Percentiles rank a stretch among this genome's conserved stretches.
Evolutionary conservation across 1,140 invertebrate species (phyloP).

Genomic region (Drosophila punjabiensis): DNA sequence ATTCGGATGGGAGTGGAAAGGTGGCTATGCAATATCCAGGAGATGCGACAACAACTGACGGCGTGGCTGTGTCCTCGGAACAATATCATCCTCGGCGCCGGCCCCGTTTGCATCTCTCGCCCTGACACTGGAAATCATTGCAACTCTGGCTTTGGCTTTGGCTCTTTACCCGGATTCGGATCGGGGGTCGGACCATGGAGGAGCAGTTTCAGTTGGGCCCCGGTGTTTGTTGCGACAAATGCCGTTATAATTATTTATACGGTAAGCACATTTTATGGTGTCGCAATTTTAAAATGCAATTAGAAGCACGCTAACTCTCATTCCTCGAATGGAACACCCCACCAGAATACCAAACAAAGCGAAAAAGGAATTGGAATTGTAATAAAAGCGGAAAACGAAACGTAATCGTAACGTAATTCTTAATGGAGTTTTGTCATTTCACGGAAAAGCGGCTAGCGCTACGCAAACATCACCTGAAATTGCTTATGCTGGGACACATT

Average conservation of each 20-base stretch:
- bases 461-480: slow-evolving; percentile 44
- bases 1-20: slow-evolving; percentile 7
- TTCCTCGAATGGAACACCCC: slow-evolving; percentile 36
- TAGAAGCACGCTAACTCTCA: slow-evolving; percentile 65
- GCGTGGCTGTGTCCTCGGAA: slow-evolving; percentile 43
- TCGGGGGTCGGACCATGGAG: slow-evolving; percentile 17
- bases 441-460: slow-evolving; percentile 25
- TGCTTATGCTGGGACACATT: slow-evolving; percentile 9
- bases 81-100: slow-evolving; percentile 24
- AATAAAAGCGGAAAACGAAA: slow-evolving; percentile 46
- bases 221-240: slow-evolving; percentile 80
- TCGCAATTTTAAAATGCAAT: slow-evolving; percentile 84
- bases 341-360: slow-evolving; percentile 42
- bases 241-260: slow-evolving; percentile 83
- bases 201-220: slow-evolving; percentile 29
- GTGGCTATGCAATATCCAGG: slow-evolving; percentile 77
- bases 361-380: slow-evolving; percentile 48
- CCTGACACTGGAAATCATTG: slow-evolving; percentile 77
- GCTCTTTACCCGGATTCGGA: slow-evolving; percentile 23
- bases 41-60: slow-evolving; percentile 74
- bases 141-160: slow-evolving; percentile 40
- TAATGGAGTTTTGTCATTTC: slow-evolving; percentile 79
- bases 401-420: slow-evolving; percentile 61
- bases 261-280: slow-evolving; percentile 84
- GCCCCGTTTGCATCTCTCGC: slow-evolving; percentile 11